Evolutionary conservation across 2,113 vertebrate genomes (phyloP), one percentile per base, ranked within the genome.

Genomic region (Neotragus moschatus): DNA sequence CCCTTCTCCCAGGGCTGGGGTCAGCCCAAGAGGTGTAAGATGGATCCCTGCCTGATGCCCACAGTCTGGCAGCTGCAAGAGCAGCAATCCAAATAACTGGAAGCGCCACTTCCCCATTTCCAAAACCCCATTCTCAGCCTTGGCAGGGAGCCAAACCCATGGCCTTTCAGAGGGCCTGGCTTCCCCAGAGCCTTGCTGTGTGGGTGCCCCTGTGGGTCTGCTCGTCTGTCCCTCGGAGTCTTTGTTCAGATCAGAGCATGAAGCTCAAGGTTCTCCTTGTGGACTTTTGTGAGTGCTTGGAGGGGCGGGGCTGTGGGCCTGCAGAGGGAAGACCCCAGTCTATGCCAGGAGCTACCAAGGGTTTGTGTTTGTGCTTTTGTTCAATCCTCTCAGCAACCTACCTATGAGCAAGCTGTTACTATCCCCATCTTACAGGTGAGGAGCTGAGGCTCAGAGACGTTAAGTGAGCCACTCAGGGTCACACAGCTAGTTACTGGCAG

Each of bases 191-290:
- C 25, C 70, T 0, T 4, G 19, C 26, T 3, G 5, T 45, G 43
- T 66, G 87, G 75, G 4, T 33, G 6, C 23, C 51, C 15, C 15
- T 10, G 2, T 56, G 2, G 7, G n/a, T 88, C 84, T 47, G 1
- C 90, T 33, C 58, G 3, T 66, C 33, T 66, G n/a, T 56, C 30
- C 30, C 25, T 28, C 0, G 5, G 9, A 21, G 55, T 43, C 84
- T 97, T 91, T n/a, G 79, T 56, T 96, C 49, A 95, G 87, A 88
- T 55, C 56, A 36, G 39, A 94, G 82, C 70, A 43, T 33, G 21
- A 92, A 81, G 28, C 33, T 90, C 36, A 14, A 0, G 63, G 16
- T 94, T 92, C 45, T 23, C 9, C 45, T 23, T 10, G 84, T 28
- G 49, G 1, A 51, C 73, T 21, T 66, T 4, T 75, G 26, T 63